Conservation (phyloP, 1,140 invertebrate species). For the Ruditapes philippinarum region DNA sequence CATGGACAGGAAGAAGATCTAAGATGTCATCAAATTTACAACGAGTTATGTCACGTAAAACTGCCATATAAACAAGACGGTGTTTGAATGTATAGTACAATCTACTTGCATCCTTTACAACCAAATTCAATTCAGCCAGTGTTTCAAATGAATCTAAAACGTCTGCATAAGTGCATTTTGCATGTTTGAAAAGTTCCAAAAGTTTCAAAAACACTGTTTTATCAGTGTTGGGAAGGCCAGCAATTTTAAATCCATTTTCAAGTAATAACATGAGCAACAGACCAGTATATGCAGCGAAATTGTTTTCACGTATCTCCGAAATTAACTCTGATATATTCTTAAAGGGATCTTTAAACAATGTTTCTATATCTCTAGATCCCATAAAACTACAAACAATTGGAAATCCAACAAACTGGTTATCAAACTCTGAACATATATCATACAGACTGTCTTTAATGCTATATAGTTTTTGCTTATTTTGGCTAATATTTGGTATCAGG, state of each 20-base stretch:
- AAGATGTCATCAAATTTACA: not conserved
- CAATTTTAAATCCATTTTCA: not conserved
- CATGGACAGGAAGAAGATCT: slow-evolving; percentile 3
- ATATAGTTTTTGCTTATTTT: not conserved
- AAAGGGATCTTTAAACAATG: slow-evolving; percentile 19
- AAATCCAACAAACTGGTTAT: slow-evolving; percentile 13
- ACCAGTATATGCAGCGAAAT: not conserved
- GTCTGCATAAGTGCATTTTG: slow-evolving; percentile 28
- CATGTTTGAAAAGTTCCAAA: not conserved
- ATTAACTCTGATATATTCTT: not conserved
- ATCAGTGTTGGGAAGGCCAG: not conserved
- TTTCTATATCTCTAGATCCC: not conserved
- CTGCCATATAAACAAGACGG: slow-evolving; percentile 5
- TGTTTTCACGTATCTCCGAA: not conserved
- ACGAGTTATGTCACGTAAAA: not conserved
- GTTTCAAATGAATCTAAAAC: not conserved
- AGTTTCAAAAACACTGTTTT: slow-evolving; percentile 1
- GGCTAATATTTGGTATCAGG: not conserved
- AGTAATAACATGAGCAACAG: slow-evolving; percentile 17
- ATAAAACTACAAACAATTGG: slow-evolving; percentile 8
- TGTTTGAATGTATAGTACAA: not conserved
- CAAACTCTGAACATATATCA: not conserved
- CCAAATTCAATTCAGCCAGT: not conserved
- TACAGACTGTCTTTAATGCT: not conserved
- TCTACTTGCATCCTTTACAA: not conserved